Evolutionary conservation across 2,888 invertebrate species (phyloP), one percentile per base, ranked within the genome.

Genomic region (Harmothoe impar): DNA sequence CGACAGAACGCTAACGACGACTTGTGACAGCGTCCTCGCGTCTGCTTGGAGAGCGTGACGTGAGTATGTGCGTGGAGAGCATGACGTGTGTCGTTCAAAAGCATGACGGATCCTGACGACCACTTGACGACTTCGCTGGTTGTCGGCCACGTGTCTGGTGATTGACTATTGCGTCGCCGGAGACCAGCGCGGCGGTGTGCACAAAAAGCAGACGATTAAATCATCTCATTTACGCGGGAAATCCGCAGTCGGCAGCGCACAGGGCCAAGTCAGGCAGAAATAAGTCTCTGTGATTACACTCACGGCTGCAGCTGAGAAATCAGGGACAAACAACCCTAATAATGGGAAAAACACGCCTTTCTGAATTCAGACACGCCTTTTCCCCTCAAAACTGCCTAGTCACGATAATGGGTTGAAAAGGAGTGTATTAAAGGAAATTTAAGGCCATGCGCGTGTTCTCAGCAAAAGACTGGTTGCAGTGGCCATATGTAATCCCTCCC

Each of bases 21-120:
- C n/a, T 81, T 43, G 20, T 81, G 33, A 81, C 33, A 0, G 0
- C 35, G 35, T 81, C n/a, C 43, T 81, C 35, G n/a, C 33, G 81
- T 81, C 35, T 81, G 35, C 43, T 81, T 35, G 81, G 81, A 81
- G 81, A 81, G 81, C 77, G 25, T 77, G 77, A 77, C 77, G 77
- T n/a, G 31, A 33, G 81, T 81, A 0, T 33, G 43, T 81, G 35
- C 35, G 0, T 43, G 23, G 35, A 33, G 33, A 35, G 43, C 77
- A 31, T n/a, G 29, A 77, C 62, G 62, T 62, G 62, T 62, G 62
- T 5, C 5, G 5, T 17, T 62, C 5, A 5, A 62, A 15, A 62
- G 62, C 31, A 29, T 77, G 77, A 77, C 77, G 77, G 77, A 31
- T 62, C 62, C 5, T n/a, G 29, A 77, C 77, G 77, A 31, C 77